These are phyloP conservation scores for Hippocampus guttulatus DNA, from an alignment of 2,113 vertebrate species.

Conservation along the genomic window DNA sequence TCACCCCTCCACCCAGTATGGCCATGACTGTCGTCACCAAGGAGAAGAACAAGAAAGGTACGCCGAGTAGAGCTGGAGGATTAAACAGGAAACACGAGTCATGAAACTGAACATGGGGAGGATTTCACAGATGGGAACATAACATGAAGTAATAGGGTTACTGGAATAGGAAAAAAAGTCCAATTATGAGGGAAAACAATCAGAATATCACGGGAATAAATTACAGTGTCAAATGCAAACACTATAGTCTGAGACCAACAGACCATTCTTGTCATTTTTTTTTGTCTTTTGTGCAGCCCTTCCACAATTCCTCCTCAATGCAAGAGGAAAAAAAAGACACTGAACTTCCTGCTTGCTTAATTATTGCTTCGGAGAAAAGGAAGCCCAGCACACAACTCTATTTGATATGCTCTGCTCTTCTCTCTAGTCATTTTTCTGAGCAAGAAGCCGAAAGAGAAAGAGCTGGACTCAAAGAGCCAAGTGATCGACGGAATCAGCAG, in stretches of 20 bases:
- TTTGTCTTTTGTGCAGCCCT: too few relatives aligned
- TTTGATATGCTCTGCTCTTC: not conserved
- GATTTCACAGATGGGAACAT: not conserved
- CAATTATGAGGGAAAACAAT: not conserved
- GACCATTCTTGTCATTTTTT: too few relatives aligned
- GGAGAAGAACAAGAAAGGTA: slow-evolving; percentile 84
- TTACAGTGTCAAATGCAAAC: not conserved
- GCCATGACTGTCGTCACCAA: slow-evolving; percentile 92
- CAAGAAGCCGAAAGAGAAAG: slow-evolving; percentile 88
- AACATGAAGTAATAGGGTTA: not conserved
- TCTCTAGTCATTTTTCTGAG: slow-evolving; percentile 84
- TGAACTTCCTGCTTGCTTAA: not conserved
- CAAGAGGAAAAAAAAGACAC: not conserved
- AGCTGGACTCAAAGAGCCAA: slow-evolving; percentile 86
- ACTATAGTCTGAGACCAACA: not conserved
- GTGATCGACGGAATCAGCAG: slow-evolving; percentile 88
- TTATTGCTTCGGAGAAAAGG: not conserved
- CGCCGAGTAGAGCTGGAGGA: not conserved
- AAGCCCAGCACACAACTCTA: not conserved
- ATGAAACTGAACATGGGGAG: not conserved
- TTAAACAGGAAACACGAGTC: not conserved
- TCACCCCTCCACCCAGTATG: slow-evolving; percentile 82
- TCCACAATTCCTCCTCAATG: too few relatives aligned
- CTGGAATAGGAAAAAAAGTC: not conserved
- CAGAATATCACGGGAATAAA: not conserved